These are phyloP conservation scores for Brotula barbata DNA, from an alignment of 2,797 vertebrate species.

Conservation along the genomic window DNA sequence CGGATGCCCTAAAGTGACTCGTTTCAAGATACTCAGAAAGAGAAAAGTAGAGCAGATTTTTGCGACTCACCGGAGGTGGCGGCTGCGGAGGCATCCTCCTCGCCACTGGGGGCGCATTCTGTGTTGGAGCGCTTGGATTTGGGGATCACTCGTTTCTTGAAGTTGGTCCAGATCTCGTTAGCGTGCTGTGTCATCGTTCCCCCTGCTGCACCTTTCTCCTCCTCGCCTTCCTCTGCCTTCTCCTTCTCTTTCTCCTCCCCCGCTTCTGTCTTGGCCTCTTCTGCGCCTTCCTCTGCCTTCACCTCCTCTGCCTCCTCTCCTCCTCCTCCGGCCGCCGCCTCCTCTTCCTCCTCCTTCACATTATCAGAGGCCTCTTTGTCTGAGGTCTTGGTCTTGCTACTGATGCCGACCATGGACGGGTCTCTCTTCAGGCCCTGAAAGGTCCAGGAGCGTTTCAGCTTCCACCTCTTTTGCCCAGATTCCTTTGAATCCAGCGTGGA, in stretches of 20 bases:
- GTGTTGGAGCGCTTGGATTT: conserved; percentile 79
- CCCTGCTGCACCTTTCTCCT: conserved; percentile 54
- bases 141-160: conserved; percentile 82
- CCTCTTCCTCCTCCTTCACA: conserved; percentile 61
- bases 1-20: too few relatives aligned
- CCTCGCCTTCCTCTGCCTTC: conserved; percentile 53
- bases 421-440: conserved; percentile 85
- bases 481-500: conserved; percentile 81
- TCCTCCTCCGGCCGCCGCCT: conserved; percentile 21
- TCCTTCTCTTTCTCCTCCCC: conserved; percentile 37
- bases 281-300: conserved; percentile 21
- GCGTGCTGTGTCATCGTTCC: conserved; percentile 77
- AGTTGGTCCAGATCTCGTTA: conserved; percentile 84
- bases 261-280: conserved; percentile 36
- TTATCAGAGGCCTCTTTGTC: conserved; percentile 72
- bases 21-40: too few relatives aligned
- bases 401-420: conserved; percentile 78
- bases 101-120: conserved; percentile 63
- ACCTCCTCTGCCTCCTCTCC: conserved; percentile 25
- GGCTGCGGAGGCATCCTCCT: conserved; percentile 66
- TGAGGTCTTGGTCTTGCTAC: conserved; percentile 71
- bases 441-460: conserved; percentile 84
- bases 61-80: conserved; percentile 48
- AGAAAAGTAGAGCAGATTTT: too few relatives aligned
- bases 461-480: conserved; percentile 82